phyloP scores from a whole-genome alignment of 2,113 vertebrate species.

The Oceanodroma tethys region DNA sequence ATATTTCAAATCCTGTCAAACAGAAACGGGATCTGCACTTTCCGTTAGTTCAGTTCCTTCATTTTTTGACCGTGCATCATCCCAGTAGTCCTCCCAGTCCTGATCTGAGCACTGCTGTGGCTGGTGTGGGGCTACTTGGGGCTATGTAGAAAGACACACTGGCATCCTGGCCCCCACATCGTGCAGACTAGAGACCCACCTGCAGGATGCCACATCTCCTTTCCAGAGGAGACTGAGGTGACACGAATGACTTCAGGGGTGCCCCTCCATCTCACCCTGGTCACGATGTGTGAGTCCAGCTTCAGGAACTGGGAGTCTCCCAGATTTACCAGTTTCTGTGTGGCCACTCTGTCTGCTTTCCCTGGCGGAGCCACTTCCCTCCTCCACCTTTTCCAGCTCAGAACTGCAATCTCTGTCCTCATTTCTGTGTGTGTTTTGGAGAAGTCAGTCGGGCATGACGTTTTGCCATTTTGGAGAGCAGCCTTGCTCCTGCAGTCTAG shows the following conservation, averaged over 20 bases:
- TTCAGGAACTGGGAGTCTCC: neutral
- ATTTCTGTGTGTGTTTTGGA: neutral
- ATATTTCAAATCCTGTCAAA: neutral
- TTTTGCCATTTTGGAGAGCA: neutral
- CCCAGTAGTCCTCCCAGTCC: neutral
- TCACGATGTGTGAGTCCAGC: neutral
- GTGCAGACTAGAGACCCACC: neutral
- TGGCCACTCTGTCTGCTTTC: neutral
- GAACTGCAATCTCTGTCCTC: neutral
- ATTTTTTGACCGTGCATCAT: neutral
- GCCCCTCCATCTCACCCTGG: neutral
- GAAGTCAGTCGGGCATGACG: neutral
- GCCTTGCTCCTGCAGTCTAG: neutral
- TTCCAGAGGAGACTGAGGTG: neutral
- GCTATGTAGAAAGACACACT: accelerated
- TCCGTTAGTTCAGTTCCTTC: neutral
- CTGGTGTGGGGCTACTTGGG: neutral
- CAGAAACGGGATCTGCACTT: neutral
- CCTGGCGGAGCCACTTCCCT: neutral
- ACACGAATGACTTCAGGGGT: neutral
- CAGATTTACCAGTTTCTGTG: neutral
- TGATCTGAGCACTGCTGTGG: neutral
- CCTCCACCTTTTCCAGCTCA: neutral
- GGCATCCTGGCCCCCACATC: neutral
- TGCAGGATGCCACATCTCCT: neutral